Base-by-base conservation (phyloP, 1,140 invertebrate genomes). In the Drosophila guanche region DNA sequence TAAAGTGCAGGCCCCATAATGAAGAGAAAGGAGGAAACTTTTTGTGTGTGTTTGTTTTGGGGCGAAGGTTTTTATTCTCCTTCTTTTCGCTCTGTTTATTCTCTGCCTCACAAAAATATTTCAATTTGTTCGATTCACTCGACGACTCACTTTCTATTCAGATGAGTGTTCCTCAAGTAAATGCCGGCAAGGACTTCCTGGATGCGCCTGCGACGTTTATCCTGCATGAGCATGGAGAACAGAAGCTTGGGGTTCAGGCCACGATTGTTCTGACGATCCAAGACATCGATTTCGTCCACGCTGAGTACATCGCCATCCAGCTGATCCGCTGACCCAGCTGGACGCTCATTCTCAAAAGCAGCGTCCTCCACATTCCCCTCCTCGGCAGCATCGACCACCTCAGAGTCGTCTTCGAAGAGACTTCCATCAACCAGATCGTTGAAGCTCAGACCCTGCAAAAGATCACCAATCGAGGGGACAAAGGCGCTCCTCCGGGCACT, bases 181-280 rank as follows among this genome's bases (percentile, higher is more conserved):
- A 89, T 76, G 48, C 80, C 68, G 4, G 85, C 85, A 6, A 79
- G 42, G 0, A 79, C 77, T 47, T 89, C 85, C 67, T 89, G 86
- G 6, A 89, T 42, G 46, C 80, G 80, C 3, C 68, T 70, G 27
- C 84, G 86, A 4, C 59, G 58, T 46, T 89, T 89, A 25, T 89
- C 70, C 62, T 89, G 80, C 73, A 65, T 27, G 6, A 86, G 55
- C 8, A 78, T 29, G 0, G 78, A 74, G n/a, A 83, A 16, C n/a
- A 86, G 46, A 6, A 65, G 51, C 48, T 78, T 88, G 48, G 74
- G 66, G 48, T 14, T 83, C 4, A 88, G 7, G 0, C 74, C 78
- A 5, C 78, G 78, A 8, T 37, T 48, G 1, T 47, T 55, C 54
- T 85, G 77, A 14, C 81, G 81, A 23, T 88, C 73, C 6, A 78